Evolutionary conservation across 1,140 invertebrate genomes (phyloP).

Genomic region (Bathynomus jamesi): DNA sequence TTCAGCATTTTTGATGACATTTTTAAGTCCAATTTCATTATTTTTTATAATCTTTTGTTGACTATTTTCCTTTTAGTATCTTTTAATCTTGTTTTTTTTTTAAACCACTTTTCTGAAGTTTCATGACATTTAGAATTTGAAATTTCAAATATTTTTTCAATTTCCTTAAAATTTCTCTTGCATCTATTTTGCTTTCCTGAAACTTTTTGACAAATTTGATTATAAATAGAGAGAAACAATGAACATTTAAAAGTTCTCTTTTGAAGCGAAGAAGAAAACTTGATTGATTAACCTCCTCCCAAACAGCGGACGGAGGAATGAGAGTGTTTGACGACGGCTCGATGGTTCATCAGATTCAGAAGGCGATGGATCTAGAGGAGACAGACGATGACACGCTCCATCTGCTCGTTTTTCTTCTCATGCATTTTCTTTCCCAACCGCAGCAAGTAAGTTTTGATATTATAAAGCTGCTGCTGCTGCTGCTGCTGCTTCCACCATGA

Average conservation of each 20-base stretch:
- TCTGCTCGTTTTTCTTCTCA: slow-evolving; percentile 86
- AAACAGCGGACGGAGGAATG: slow-evolving; percentile 21
- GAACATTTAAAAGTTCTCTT: too few relatives aligned
- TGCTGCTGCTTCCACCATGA: too few relatives aligned
- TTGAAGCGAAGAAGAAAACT: too few relatives aligned
- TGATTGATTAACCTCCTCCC: background rate
- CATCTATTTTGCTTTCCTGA: background rate
- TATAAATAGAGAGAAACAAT: too few relatives aligned
- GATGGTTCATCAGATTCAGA: slow-evolving; percentile 31
- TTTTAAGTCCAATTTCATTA: too few relatives aligned
- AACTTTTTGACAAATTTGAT: too few relatives aligned
- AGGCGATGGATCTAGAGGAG: slow-evolving; percentile 84
- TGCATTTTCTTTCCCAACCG: slow-evolving; percentile 80
- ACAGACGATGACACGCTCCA: slow-evolving; percentile 92
- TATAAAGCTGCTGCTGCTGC: too few relatives aligned
- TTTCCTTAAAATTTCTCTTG: background rate
- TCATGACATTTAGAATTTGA: background rate
- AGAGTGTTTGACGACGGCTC: slow-evolving; percentile 20
- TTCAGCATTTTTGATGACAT: too few relatives aligned
- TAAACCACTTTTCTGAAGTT: background rate
- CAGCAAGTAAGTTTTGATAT: slow-evolving; percentile 52
- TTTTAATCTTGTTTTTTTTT: background rate
- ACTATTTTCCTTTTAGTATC: too few relatives aligned
- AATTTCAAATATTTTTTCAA: background rate
- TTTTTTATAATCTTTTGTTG: too few relatives aligned